phyloP scores from a whole-genome alignment of 2,888 invertebrate species.

The Hesperia comma region DNA sequence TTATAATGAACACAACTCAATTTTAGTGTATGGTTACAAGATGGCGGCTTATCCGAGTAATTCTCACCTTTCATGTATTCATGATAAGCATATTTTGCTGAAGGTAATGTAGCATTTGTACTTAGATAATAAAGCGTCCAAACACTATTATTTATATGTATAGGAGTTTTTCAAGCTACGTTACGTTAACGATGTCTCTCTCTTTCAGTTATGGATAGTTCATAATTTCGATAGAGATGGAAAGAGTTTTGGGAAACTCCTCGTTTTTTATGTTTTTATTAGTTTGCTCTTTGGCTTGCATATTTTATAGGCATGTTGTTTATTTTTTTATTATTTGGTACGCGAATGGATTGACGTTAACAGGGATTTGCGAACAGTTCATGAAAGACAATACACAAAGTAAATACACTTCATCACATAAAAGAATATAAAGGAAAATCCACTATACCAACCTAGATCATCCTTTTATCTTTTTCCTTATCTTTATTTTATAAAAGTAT shows the following conservation, averaged over 20 bases:
- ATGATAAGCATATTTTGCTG: slow-evolving; percentile 38
- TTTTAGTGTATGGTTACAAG: slow-evolving; percentile 22
- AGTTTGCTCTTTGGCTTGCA: slow-evolving; percentile 48
- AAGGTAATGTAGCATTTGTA: slow-evolving; percentile 61
- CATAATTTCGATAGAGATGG: slow-evolving; percentile 23
- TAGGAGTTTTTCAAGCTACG: slow-evolving; percentile 24
- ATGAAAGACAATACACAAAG: too few relatives aligned
- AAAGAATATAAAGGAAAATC: slow-evolving; percentile 1
- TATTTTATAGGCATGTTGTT: slow-evolving; percentile 47
- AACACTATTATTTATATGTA: slow-evolving; percentile 36
- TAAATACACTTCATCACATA: background rate
- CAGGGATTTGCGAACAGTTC: slow-evolving; percentile 33
- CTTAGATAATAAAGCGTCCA: slow-evolving; percentile 72
- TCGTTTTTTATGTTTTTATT: slow-evolving; percentile 21
- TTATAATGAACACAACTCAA: slow-evolving; percentile 21
- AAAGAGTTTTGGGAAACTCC: slow-evolving; percentile 22
- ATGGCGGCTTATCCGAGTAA: slow-evolving; percentile 22
- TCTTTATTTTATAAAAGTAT: too few relatives aligned
- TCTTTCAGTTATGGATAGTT: slow-evolving; percentile 17
- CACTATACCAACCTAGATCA: too few relatives aligned
- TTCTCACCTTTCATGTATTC: slow-evolving; percentile 26
- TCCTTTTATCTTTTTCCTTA: too few relatives aligned
- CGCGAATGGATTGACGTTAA: slow-evolving; percentile 44
- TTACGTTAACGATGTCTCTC: slow-evolving; percentile 25
- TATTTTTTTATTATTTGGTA: slow-evolving; percentile 47